Percentiles rank a stretch among this genome's conserved stretches.
phyloP scores from a whole-genome alignment of 2,113 vertebrate genomes.

The Nothobranchius furzeri region DNA sequence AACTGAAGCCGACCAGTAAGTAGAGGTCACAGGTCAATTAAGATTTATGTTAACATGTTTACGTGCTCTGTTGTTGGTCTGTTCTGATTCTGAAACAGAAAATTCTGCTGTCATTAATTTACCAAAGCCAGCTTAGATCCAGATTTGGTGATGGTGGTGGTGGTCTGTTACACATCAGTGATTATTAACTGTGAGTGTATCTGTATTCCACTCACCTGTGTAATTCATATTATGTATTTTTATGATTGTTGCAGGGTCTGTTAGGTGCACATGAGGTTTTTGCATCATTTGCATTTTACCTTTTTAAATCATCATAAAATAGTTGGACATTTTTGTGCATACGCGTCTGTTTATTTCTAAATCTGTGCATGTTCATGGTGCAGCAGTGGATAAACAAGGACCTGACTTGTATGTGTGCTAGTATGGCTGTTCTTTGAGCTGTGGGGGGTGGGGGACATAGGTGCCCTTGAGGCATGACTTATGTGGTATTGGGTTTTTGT shows the following conservation, averaged over 20 bases:
- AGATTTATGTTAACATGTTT: background rate
- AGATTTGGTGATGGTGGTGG: background rate
- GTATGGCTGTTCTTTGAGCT: constrained; percentile 28
- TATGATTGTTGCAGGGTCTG: too few species aligned
- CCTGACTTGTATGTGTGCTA: constrained; percentile 17
- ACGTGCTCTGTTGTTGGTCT: background rate
- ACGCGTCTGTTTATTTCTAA: too few species aligned
- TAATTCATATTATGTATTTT: too few species aligned
- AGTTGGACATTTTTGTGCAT: too few species aligned
- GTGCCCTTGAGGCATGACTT: constrained; percentile 70
- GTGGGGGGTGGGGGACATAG: constrained; percentile 11
- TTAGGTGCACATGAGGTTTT: background rate
- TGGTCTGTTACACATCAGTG: background rate
- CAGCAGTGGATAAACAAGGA: constrained; percentile 3
- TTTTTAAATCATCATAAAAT: background rate
- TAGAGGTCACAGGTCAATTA: background rate
- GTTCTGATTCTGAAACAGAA: background rate
- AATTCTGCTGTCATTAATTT: background rate
- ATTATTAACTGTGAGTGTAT: too few species aligned
- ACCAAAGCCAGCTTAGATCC: background rate
- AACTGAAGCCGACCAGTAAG: background rate
- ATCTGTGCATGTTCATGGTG: background rate
- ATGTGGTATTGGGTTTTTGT: constrained; percentile 55
- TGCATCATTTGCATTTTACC: background rate
- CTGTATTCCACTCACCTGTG: too few species aligned